These are phyloP conservation scores for Drosophila oshimai DNA, from an alignment of 1,140 invertebrate species.

Conservation along the genomic window DNA sequence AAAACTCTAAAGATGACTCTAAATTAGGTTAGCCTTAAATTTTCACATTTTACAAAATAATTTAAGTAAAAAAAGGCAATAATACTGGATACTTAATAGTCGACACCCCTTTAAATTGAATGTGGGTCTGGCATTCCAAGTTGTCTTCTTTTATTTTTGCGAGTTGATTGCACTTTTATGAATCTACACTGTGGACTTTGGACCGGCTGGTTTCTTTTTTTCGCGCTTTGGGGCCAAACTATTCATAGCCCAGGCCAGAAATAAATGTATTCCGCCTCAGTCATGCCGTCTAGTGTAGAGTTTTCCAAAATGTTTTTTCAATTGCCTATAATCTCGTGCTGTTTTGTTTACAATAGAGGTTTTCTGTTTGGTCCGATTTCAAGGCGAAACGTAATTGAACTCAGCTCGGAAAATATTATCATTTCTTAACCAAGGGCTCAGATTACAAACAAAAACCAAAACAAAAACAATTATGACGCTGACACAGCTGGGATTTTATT, in stretches of 20 bases:
- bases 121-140: slow-evolving; percentile 37
- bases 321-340: neutral
- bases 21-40: no score
- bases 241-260: slow-evolving; percentile 49
- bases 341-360: slow-evolving; percentile 12
- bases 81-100: neutral
- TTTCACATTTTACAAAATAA: neutral
- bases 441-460: slow-evolving; percentile 25
- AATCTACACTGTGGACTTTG: slow-evolving; percentile 61
- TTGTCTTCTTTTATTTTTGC: slow-evolving; percentile 47
- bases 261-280: neutral
- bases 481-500: slow-evolving; percentile 31
- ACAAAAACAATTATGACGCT: slow-evolving; percentile 3
- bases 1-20: no score
- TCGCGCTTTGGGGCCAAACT: slow-evolving; percentile 41
- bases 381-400: slow-evolving; percentile 61
- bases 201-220: slow-evolving; percentile 28
- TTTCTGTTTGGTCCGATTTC: slow-evolving; percentile 28
- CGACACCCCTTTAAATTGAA: neutral
- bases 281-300: neutral
- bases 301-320: slow-evolving; percentile 13
- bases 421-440: neutral
- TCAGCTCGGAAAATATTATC: slow-evolving; percentile 19
- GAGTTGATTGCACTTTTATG: slow-evolving; percentile 72
- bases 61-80: neutral